Percentiles rank a stretch among this genome's conserved stretches.
Conservation (phyloP, 2,797 vertebrate species). For the Dipus sagitta region DNA sequence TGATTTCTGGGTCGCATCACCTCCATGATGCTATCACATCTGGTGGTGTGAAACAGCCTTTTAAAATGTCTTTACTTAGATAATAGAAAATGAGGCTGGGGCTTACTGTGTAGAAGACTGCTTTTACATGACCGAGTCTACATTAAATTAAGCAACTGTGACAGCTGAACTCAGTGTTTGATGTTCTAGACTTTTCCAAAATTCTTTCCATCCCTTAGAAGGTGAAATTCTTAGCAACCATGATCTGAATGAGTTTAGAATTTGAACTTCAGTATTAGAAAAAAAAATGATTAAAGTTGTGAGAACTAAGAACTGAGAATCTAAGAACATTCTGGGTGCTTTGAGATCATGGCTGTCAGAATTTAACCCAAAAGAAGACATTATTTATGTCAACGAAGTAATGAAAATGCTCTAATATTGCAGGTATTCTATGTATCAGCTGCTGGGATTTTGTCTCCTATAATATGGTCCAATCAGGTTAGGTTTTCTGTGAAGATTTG, state of each 20-base stretch:
- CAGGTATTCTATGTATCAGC: neutral
- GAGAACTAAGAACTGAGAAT: neutral
- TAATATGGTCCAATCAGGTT: neutral
- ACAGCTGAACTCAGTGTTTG: constrained; percentile 5
- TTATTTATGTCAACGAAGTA: constrained; percentile 49
- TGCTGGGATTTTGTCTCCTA: constrained; percentile 41
- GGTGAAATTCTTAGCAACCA: neutral
- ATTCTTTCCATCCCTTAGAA: constrained; percentile 34
- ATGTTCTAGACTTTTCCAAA: constrained; percentile 5
- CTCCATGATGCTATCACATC: neutral
- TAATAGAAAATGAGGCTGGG: neutral
- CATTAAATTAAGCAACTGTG: neutral
- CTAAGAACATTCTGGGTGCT: neutral
- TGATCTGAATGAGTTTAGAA: neutral
- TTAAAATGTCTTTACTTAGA: constrained; percentile 6
- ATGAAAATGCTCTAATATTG: neutral
- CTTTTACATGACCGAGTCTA: constrained; percentile 41
- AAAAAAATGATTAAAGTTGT: constrained; percentile 37
- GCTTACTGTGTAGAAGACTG: neutral
- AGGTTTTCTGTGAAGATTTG: neutral
- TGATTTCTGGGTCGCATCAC: constrained; percentile 41
- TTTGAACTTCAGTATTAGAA: neutral
- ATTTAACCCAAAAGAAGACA: neutral
- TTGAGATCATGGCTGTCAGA: neutral
- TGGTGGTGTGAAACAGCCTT: constrained; percentile 8